Evolutionary conservation across 2,888 invertebrate species (phyloP).

Genomic region (Tetramorium bicarinatum): DNA sequence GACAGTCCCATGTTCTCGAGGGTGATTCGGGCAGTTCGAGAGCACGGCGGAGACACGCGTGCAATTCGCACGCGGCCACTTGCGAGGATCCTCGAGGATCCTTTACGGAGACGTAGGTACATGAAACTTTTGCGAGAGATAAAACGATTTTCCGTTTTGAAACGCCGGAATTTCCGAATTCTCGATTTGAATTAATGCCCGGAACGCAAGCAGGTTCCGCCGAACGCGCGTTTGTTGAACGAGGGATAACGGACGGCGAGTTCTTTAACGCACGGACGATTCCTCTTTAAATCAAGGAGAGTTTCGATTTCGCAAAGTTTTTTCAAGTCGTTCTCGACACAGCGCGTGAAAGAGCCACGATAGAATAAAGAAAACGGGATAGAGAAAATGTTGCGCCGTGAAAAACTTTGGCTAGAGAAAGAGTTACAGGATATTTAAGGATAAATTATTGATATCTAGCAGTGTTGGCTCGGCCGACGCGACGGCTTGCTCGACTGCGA

Average conservation of each 20-base stretch:
- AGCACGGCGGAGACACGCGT: background rate
- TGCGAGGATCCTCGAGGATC: background rate
- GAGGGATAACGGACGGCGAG: background rate
- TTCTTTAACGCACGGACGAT: constrained; percentile 2
- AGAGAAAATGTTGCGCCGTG: constrained; percentile 4
- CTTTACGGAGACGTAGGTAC: background rate
- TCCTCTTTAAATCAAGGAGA: constrained; percentile 18
- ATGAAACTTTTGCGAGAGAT: background rate
- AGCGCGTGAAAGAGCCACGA: background rate
- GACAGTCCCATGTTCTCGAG: background rate
- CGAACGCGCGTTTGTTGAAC: background rate
- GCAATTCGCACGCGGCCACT: background rate
- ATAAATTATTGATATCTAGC: constrained; percentile 49
- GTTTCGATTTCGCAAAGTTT: background rate
- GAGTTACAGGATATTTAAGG: constrained; percentile 33
- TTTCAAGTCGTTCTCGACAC: background rate
- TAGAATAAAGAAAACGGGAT: background rate
- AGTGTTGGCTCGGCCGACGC: constrained; percentile 3
- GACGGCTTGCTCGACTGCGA: constrained; percentile 18
- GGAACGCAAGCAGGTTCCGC: constrained; percentile 29
- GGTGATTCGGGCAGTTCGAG: constrained; percentile 2
- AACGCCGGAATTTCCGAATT: background rate
- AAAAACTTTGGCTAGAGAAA: constrained; percentile 21
- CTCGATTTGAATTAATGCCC: background rate
- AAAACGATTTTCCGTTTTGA: background rate